A percentile compares a stretch with the other conserved stretches of the same genome.
Conservation (phyloP, 2,113 vertebrate species). For the Phyllostomus hastatus region DNA sequence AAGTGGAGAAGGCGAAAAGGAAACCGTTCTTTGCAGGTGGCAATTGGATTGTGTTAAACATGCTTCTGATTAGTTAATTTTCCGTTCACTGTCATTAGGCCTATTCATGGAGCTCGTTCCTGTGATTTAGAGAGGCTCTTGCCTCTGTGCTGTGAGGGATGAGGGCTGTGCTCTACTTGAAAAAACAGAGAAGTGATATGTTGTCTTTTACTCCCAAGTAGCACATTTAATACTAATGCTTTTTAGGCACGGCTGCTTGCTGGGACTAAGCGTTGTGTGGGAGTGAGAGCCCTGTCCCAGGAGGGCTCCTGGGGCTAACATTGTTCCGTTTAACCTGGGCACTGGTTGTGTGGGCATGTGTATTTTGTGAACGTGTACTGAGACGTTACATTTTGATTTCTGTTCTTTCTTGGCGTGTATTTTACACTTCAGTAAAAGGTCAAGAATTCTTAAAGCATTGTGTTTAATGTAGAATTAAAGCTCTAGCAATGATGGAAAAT, state of each 20-base stretch:
- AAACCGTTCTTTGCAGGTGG: slow-evolving; percentile 23
- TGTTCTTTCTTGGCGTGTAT: neutral
- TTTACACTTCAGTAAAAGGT: neutral
- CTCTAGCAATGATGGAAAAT: neutral
- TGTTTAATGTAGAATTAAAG: neutral
- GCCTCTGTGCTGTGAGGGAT: neutral
- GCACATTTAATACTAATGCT: neutral
- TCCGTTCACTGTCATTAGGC: neutral
- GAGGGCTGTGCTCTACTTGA: neutral
- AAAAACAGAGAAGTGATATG: neutral
- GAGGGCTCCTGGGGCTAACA: neutral
- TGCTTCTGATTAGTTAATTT: slow-evolving; percentile 35
- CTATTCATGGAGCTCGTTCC: neutral
- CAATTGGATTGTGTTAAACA: slow-evolving; percentile 20
- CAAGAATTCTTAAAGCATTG: neutral
- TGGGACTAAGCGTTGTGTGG: neutral
- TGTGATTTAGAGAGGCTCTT: neutral
- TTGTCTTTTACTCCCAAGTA: neutral
- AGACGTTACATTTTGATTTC: neutral
- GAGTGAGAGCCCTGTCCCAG: neutral
- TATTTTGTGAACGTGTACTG: neutral
- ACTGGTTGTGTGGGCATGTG: neutral
- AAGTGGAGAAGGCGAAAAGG: slow-evolving; percentile 7
- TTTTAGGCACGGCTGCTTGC: neutral
- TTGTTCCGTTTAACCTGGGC: neutral